Evolutionary conservation across 2,113 vertebrate species (phyloP).

Genomic region (Candoia aspera): DNA sequence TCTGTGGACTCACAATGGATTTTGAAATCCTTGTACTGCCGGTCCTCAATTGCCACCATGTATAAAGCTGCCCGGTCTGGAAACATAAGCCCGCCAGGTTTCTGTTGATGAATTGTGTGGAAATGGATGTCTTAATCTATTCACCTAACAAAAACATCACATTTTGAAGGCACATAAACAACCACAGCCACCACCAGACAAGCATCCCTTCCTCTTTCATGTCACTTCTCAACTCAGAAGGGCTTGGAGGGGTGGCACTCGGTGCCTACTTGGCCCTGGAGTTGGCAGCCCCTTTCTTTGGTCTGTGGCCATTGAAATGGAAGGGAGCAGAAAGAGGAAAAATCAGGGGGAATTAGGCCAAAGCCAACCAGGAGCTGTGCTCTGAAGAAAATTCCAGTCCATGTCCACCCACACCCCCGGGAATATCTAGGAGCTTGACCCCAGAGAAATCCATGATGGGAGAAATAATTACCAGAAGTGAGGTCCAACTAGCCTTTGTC

Average conservation of each 20-base stretch:
- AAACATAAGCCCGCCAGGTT: constrained; percentile 98
- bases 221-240: constrained; percentile 21
- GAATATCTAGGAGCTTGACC: no score
- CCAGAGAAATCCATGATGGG: no score
- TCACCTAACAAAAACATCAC: constrained; percentile 85
- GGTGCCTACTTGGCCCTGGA: neutral
- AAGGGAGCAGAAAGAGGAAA: neutral
- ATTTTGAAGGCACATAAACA: constrained; percentile 80
- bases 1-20: constrained; percentile 89
- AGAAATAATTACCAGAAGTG: no score
- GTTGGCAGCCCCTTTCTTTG: neutral
- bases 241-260: neutral
- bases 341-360: neutral
- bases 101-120: constrained; percentile 89
- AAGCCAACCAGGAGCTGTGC: neutral
- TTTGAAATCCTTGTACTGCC: constrained; percentile 99
- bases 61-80: constrained; percentile 97
- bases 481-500: no score
- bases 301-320: neutral
- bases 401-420: no score
- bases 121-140: constrained; percentile 85
- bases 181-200: constrained; percentile 53
- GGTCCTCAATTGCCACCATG: constrained; percentile 96
- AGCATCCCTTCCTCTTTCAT: constrained; percentile 63
- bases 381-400: no score